phyloP scores from a whole-genome alignment of 2,113 vertebrate species.

The Phrynosoma blainvillii region DNA sequence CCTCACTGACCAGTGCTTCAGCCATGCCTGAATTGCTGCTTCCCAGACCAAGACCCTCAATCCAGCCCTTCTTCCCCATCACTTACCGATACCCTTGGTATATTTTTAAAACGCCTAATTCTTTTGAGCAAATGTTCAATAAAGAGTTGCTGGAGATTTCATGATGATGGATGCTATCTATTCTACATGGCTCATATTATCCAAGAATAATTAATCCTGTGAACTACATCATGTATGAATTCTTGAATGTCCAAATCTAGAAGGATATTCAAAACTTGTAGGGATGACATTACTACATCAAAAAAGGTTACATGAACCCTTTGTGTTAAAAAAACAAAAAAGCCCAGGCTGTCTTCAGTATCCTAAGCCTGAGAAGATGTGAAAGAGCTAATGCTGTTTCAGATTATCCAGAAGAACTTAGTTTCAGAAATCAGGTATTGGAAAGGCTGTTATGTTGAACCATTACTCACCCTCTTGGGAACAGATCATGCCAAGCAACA shows the following conservation, averaged over 20 bases:
- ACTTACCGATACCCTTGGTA: slow-evolving; percentile 90
- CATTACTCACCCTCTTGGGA: neutral
- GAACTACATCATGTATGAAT: neutral
- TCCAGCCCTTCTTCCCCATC: slow-evolving; percentile 96
- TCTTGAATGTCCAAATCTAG: neutral
- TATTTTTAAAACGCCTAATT: neutral
- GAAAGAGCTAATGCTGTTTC: neutral
- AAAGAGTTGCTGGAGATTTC: neutral
- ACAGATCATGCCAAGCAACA: too few relatives aligned
- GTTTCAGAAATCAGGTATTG: neutral
- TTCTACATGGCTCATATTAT: neutral
- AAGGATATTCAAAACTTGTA: neutral
- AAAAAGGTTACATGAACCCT: neutral
- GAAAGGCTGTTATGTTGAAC: neutral
- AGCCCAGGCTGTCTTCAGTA: neutral
- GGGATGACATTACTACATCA: neutral
- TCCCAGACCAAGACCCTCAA: slow-evolving; percentile 89
- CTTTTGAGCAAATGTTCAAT: neutral
- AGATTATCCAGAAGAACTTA: neutral
- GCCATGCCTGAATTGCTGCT: slow-evolving; percentile 83
- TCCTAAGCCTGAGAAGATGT: neutral
- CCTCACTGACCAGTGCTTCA: slow-evolving; percentile 89
- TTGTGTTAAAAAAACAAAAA: neutral
- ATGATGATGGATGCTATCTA: neutral
- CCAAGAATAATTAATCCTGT: neutral